Conservation (phyloP, 2,113 vertebrate genomes). For the Calidris pugnax region DNA sequence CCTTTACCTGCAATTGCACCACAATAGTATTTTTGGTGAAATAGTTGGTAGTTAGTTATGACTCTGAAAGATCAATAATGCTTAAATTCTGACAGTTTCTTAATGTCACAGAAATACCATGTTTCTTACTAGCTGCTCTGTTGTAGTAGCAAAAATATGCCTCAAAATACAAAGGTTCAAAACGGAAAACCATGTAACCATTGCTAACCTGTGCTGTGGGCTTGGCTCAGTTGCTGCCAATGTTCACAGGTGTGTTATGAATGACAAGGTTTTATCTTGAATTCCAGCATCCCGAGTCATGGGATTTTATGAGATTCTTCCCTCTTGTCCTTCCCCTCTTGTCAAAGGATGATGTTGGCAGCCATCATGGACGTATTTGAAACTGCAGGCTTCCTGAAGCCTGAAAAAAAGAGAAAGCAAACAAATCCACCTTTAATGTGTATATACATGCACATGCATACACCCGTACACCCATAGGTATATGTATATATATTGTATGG, state of each 20-base stretch:
- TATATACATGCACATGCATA: neutral
- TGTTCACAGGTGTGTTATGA: neutral
- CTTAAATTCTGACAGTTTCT: neutral
- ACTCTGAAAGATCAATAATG: neutral
- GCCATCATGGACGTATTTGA: neutral
- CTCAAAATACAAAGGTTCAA: neutral
- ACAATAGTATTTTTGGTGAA: neutral
- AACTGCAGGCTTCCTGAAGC: neutral
- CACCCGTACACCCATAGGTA: neutral
- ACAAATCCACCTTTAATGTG: neutral
- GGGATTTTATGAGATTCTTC: neutral
- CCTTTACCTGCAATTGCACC: neutral
- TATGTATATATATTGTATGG: neutral
- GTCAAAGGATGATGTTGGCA: neutral
- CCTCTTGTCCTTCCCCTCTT: neutral
- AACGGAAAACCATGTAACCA: neutral
- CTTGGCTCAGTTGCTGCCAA: neutral
- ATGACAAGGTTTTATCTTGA: neutral
- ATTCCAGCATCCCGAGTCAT: neutral
- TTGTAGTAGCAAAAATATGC: neutral
- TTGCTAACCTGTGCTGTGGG: neutral
- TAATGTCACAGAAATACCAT: neutral
- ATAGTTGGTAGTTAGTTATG: neutral
- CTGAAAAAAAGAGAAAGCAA: neutral
- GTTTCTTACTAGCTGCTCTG: neutral